These are phyloP conservation scores for Nematolebias whitei DNA, from an alignment of 2,113 vertebrate species.

Conservation along the genomic window DNA sequence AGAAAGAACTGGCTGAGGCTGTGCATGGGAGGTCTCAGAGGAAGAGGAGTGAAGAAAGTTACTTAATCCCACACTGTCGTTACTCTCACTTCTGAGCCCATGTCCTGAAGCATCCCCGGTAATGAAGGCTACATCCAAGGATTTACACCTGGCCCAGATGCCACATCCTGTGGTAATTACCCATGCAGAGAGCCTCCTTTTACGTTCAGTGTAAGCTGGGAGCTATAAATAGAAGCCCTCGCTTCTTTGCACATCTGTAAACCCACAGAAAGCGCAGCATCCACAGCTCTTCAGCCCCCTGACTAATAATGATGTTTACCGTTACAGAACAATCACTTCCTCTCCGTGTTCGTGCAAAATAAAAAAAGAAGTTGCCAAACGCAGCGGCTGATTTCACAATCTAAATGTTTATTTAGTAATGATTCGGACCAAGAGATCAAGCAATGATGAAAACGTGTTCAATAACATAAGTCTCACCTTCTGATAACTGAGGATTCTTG, in stretches of 20 bases:
- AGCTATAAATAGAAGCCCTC: constrained; percentile 56
- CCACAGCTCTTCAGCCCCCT: constrained; percentile 25
- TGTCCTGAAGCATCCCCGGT: constrained; percentile 43
- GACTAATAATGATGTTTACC: constrained; percentile 52
- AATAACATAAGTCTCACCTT: constrained; percentile 22
- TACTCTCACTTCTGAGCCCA: constrained; percentile 67
- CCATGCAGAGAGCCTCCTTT: constrained; percentile 45
- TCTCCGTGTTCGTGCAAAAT: constrained; percentile 6
- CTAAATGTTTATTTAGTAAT: constrained; percentile 41
- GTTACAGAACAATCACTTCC: constrained; percentile 16
- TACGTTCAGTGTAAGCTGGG: constrained; percentile 45
- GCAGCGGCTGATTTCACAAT: constrained; percentile 29
- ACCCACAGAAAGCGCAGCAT: constrained; percentile 38
- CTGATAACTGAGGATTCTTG: background rate
- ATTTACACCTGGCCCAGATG: constrained; percentile 63
- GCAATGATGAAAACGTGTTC: constrained; percentile 30
- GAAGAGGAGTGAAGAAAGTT: constrained; percentile 51
- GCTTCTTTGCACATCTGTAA: constrained; percentile 31
- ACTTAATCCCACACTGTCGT: constrained; percentile 72
- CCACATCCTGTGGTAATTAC: constrained; percentile 64
- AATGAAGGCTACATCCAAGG: constrained; percentile 71
- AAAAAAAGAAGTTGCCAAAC: constrained; percentile 18
- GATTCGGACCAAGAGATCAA: constrained; percentile 32
- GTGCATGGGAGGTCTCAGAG: constrained; percentile 21
- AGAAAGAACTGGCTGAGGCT: constrained; percentile 27